Conservation (phyloP, 1,140 invertebrate species). For the Stenopsyche tienmushanensis region DNA sequence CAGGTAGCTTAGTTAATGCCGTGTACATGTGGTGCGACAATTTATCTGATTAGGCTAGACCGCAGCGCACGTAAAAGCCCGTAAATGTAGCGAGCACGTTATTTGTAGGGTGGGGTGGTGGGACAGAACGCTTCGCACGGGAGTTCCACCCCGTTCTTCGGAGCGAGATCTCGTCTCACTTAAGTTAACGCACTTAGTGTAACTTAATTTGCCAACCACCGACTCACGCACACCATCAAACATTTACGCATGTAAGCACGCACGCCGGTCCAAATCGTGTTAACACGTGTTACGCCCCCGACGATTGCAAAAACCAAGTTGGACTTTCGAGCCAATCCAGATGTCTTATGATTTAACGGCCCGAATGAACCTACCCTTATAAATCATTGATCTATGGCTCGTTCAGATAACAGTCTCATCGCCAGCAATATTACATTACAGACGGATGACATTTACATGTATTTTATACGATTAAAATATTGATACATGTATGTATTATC, state of each 20-base stretch:
- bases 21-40: no score
- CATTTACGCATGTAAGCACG: conserved; percentile 1
- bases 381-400: no score
- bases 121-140: no score
- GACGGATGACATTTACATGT: no score
- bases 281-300: not conserved
- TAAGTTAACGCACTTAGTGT: conserved; percentile 9
- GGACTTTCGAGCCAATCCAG: no score
- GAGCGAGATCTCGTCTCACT: conserved; percentile 1
- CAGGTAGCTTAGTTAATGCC: no score
- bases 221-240: conserved; percentile 4
- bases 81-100: conserved; percentile 2
- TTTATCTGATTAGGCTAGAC: not conserved
- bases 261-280: not conserved
- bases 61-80: not conserved
- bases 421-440: no score
- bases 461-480: no score
- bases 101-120: not conserved
- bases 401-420: no score
- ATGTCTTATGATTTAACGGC: no score
- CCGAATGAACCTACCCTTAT: no score
- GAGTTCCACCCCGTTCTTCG: not conserved
- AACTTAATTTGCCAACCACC: conserved; percentile 7
- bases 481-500: no score
- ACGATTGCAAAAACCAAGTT: not conserved